These are phyloP conservation scores for Setipinna tenuifilis DNA, from an alignment of 2,797 vertebrate species.

Conservation along the genomic window DNA sequence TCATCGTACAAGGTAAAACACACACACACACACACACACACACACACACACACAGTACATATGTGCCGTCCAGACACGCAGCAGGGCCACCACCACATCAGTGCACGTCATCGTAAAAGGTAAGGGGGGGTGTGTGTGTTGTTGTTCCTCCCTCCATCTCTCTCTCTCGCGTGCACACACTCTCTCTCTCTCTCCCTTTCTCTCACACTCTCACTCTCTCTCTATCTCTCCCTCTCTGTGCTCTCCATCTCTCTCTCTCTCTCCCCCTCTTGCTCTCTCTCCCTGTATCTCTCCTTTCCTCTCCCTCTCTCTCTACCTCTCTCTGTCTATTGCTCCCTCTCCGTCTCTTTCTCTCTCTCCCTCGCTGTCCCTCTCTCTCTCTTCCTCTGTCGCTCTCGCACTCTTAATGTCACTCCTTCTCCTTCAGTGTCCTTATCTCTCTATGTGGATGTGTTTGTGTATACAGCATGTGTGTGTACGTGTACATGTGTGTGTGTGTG, in stretches of 20 bases:
- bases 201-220: too few relatives aligned
- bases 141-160: not conserved
- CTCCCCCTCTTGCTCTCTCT: not conserved
- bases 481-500: not conserved
- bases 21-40: too few relatives aligned
- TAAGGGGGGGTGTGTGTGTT: not conserved
- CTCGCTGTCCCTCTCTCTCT: not conserved
- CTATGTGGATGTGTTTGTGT: not conserved
- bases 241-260: not conserved
- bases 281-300: not conserved
- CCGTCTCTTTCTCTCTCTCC: not conserved
- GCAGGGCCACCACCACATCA: conserved; percentile 74
- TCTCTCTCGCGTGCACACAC: too few relatives aligned
- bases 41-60: conserved; percentile 63
- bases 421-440: not conserved
- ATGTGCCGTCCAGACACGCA: conserved; percentile 80
- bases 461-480: too few relatives aligned
- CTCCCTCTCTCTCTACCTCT: not conserved
- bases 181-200: too few relatives aligned
- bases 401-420: not conserved
- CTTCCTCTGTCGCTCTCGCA: not conserved
- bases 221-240: too few relatives aligned
- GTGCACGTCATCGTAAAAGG: not conserved
- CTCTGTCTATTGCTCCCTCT: not conserved
- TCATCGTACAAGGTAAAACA: conserved; percentile 78